A percentile compares a stretch with the other conserved stretches of the same genome.
phyloP scores from a whole-genome alignment of 2,113 vertebrate species.

The Mesocricetus auratus region DNA sequence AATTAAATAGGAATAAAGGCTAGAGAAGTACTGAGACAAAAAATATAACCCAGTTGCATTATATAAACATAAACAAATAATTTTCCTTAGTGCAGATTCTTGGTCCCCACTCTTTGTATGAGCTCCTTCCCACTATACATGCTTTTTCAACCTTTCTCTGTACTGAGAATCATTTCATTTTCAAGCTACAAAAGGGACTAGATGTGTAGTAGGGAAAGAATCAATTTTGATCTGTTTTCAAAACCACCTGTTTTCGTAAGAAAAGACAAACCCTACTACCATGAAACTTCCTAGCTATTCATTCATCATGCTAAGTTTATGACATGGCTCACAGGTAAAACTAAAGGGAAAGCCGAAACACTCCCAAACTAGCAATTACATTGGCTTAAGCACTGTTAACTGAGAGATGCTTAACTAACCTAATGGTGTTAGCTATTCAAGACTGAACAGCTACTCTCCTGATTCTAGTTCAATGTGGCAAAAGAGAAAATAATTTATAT shows the following conservation, averaged over 20 bases:
- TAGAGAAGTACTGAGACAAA: constrained; percentile 31
- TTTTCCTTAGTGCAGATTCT: constrained; percentile 39
- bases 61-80: constrained; percentile 44
- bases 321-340: constrained; percentile 2
- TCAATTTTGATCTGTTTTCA: constrained; percentile 37
- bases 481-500: constrained; percentile 35
- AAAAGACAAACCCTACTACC: constrained; percentile 49
- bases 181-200: constrained; percentile 33
- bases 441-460: background rate
- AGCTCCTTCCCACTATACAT: background rate
- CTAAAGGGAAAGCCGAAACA: background rate
- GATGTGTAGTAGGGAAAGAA: background rate
- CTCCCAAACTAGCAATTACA: background rate
- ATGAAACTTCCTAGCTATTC: constrained; percentile 41
- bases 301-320: background rate
- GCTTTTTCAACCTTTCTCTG: background rate
- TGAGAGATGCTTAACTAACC: constrained; percentile 21
- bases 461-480: background rate
- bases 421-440: background rate
- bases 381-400: constrained; percentile 15
- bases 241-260: constrained; percentile 21
- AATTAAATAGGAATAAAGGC: background rate
- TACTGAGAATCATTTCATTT: constrained; percentile 20
- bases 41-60: background rate
- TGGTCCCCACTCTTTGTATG: background rate